These are phyloP conservation scores for Drosophila pruinosa DNA, from an alignment of 1,140 invertebrate species.

Conservation along the genomic window DNA sequence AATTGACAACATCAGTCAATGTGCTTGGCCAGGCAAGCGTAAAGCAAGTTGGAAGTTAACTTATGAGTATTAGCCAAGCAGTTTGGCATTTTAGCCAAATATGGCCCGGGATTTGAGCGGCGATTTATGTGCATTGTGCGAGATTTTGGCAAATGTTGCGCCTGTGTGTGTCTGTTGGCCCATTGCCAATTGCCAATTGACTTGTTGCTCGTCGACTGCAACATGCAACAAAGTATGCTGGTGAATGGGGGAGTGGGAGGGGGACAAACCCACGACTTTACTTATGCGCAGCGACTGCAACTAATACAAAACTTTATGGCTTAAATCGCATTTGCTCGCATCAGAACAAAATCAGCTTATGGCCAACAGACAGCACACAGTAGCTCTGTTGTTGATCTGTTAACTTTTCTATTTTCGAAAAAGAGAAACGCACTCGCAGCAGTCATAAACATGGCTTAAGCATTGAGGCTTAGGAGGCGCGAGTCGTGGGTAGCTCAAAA, in stretches of 20 bases:
- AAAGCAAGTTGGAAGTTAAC: constrained; percentile 40
- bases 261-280: constrained; percentile 14
- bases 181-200: constrained; percentile 52
- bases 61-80: constrained; percentile 73
- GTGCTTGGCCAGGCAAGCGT: not conserved
- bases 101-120: constrained; percentile 64
- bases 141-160: constrained; percentile 72
- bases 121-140: constrained; percentile 77
- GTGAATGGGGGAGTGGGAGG: not conserved
- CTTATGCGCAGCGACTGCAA: constrained; percentile 6
- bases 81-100: constrained; percentile 79
- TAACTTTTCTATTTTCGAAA: constrained; percentile 60
- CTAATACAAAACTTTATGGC: constrained; percentile 77
- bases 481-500: constrained; percentile 47
- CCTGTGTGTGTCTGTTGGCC: constrained; percentile 10
- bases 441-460: constrained; percentile 63
- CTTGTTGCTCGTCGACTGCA: constrained; percentile 45
- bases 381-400: constrained; percentile 19
- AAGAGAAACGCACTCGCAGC: constrained; percentile 57
- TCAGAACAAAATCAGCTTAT: constrained; percentile 76
- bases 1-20: constrained; percentile 38
- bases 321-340: constrained; percentile 69
- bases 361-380: constrained; percentile 24
- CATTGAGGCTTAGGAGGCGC: constrained; percentile 37
- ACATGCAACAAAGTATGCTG: not conserved